Percentiles rank a stretch among this genome's conserved stretches.
These are phyloP conservation scores for Nesoenas mayeri DNA, from an alignment of 2,113 vertebrate species.

Conservation along the genomic window DNA sequence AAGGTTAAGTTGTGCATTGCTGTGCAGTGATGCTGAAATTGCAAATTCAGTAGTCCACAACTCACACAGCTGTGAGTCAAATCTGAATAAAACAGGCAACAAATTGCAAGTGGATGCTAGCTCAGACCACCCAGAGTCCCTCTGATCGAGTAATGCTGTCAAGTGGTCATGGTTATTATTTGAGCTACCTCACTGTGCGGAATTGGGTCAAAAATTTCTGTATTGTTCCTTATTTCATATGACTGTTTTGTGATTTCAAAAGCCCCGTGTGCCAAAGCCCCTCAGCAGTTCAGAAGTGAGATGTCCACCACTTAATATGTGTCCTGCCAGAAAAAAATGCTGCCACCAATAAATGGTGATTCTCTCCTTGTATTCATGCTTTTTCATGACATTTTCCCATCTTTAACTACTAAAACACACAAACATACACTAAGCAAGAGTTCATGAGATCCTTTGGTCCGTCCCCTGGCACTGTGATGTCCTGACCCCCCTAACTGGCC, in stretches of 20 bases:
- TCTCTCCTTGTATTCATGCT: neutral
- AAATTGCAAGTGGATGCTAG: neutral
- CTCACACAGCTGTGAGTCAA: neutral
- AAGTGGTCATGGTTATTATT: neutral
- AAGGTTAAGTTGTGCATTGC: neutral
- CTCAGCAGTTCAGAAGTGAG: neutral
- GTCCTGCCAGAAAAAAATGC: neutral
- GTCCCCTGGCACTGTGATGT: neutral
- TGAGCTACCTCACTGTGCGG: neutral
- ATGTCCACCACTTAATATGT: neutral
- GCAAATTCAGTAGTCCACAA: neutral
- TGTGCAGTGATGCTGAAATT: neutral
- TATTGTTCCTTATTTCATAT: neutral
- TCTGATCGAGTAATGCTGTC: neutral
- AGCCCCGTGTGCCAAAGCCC: neutral
- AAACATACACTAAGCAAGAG: neutral
- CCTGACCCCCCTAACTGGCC: neutral
- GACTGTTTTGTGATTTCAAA: neutral
- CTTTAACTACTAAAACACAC: neutral
- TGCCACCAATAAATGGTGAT: neutral
- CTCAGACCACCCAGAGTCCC: neutral
- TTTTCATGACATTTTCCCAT: neutral
- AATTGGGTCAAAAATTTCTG: neutral
- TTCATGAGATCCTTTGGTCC: neutral
- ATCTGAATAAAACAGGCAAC: neutral